Evolutionary conservation across 2,888 invertebrate species (phyloP).

Genomic region (Hofmannophila pseudospretella): DNA sequence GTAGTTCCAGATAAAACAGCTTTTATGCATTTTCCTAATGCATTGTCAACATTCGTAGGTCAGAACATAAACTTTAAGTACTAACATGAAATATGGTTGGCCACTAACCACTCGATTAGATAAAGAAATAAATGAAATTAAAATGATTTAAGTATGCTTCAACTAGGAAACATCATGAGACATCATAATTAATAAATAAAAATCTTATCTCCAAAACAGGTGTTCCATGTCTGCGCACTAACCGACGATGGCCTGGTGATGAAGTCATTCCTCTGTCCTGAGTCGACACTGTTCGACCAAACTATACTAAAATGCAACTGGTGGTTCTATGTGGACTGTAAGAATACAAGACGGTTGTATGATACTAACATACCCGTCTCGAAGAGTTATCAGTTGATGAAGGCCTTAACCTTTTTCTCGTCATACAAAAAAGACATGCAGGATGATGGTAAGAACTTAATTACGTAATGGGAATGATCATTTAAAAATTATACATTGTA

Average conservation of each 20-base stretch:
- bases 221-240: conserved; percentile 93
- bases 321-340: conserved; percentile 97
- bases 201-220: too few species aligned
- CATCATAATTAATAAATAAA: too few species aligned
- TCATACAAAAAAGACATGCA: conserved; percentile 85
- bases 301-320: conserved; percentile 94
- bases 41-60: too few species aligned
- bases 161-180: too few species aligned
- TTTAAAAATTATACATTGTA: too few species aligned
- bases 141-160: too few species aligned
- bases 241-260: conserved; percentile 93
- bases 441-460: conserved; percentile 40
- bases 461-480: conserved; percentile 4
- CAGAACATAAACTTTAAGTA: too few species aligned
- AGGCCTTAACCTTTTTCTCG: conserved; percentile 92
- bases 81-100: too few species aligned
- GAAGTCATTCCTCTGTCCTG: conserved; percentile 94
- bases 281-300: conserved; percentile 94
- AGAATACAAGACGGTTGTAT: conserved; percentile 86
- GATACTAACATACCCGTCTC: conserved; percentile 94
- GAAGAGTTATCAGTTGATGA: conserved; percentile 94
- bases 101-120: too few species aligned
- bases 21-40: too few species aligned
- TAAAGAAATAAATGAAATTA: too few species aligned
- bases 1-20: too few species aligned